phyloP scores from a whole-genome alignment of 2,888 invertebrate species.

The Metellina segmentata region DNA sequence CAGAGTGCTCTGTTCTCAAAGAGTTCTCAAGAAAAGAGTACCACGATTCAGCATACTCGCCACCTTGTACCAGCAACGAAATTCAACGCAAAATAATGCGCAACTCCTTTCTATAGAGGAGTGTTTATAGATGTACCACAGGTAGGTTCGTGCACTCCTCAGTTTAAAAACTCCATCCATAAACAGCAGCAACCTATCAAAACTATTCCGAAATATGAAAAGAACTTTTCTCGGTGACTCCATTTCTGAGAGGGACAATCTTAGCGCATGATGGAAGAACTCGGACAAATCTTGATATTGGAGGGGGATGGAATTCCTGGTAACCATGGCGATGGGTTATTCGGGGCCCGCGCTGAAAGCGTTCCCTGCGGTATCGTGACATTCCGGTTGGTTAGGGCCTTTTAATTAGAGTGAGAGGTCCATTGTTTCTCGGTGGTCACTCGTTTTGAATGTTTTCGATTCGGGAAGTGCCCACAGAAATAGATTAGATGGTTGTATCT shows the following conservation, averaged over 20 bases:
- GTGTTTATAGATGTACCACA: too few species aligned
- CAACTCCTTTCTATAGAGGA: too few species aligned
- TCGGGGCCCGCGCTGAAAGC: constrained; percentile 10
- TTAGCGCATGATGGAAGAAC: not conserved
- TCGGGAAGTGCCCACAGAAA: not conserved
- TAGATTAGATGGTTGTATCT: constrained; percentile 29
- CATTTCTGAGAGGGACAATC: not conserved
- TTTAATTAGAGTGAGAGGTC: constrained; percentile 63
- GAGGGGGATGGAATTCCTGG: constrained; percentile 32
- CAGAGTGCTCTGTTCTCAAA: too few species aligned
- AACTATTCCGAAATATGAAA: not conserved
- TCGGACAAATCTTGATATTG: constrained; percentile 2
- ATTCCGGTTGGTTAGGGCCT: constrained; percentile 48
- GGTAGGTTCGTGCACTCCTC: too few species aligned
- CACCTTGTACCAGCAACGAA: too few species aligned
- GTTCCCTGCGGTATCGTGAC: constrained; percentile 46
- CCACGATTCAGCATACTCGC: too few species aligned
- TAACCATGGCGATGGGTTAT: constrained; percentile 48
- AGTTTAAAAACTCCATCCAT: too few species aligned
- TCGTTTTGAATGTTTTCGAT: constrained; percentile 10
- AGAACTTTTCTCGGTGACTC: not conserved
- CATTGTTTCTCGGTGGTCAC: constrained; percentile 37
- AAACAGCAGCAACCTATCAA: not conserved
- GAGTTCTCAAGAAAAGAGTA: too few species aligned
- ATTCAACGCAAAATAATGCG: too few species aligned